Base-by-base conservation (phyloP, 2,113 vertebrate species). In the Potamarius usumacintae region DNA sequence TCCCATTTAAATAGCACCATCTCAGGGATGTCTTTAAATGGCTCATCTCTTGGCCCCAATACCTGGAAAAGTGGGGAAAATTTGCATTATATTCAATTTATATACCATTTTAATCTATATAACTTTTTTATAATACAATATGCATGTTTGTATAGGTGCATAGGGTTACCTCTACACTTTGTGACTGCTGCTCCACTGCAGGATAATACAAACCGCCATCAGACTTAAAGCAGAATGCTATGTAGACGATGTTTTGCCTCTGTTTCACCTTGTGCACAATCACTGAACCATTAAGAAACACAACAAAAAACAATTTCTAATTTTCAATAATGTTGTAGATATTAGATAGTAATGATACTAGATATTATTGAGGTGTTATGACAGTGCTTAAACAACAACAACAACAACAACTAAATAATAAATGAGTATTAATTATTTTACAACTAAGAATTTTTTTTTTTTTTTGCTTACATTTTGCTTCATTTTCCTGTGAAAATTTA, bases 21-120 rank as follows among this genome's bases (percentile, higher is more conserved):
- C 0, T 30, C 0, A 6, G 78, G 55, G 10, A 74, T n/a, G 0
- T 5, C 0, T 0, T 50, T 3, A 6, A 14, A 8, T n/a, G 53
- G 30, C 5, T 50, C 14, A 7, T 22, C 22, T 62, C 7, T 9
- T 34, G n/a, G 15, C 67, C 15, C 0, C 30, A 6, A 1, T 0
- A 48, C 2, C 12, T 71, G 82, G 0, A 17, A 79, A 0, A 20
- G 18, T 22, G 9, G 42, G 20, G 18, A 55, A 55, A 55, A 7
- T 0, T 18, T 4, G 25, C 25, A 78, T 78, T 53, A 55, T 17
- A 55, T 7, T 27, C 5, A 78, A 27, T 48, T 20, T 48, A 48
- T 34, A 76, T 52, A 10, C 7, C 17, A 48, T 48, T 48, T 48
- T 4, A 74, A 42, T 22, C 18, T 48, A 74, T 22, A 4, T 22